Evolutionary conservation across 2,888 invertebrate species (phyloP).

Genomic region (Sylvicola fuscatus): DNA sequence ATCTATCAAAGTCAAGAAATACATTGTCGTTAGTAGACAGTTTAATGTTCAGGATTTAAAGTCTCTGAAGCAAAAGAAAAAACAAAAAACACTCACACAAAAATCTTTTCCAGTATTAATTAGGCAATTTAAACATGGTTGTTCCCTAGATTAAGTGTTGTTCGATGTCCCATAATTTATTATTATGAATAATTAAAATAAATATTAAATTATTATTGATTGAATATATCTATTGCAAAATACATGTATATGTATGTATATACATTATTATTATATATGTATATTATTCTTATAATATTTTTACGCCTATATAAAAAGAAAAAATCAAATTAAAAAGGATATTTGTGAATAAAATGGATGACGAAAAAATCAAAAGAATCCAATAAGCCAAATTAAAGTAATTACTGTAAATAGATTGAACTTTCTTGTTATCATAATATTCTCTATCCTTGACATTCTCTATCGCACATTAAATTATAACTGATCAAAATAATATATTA

Average conservation of each 20-base stretch:
- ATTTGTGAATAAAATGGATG: too few relatives aligned
- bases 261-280: not conserved
- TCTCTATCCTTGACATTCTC: too few relatives aligned
- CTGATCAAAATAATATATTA: too few relatives aligned
- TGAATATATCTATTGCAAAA: not conserved
- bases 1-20: too few relatives aligned
- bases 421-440: too few relatives aligned
- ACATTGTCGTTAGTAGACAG: too few relatives aligned
- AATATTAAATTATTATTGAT: slow-evolving; percentile 1
- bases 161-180: slow-evolving; percentile 6
- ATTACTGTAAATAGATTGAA: too few relatives aligned
- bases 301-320: not conserved
- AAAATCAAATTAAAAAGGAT: not conserved
- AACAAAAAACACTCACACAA: not conserved
- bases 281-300: not conserved
- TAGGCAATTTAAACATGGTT: slow-evolving; percentile 7
- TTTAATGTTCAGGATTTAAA: not conserved
- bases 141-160: slow-evolving; percentile 9
- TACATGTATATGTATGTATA: not conserved
- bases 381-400: too few relatives aligned
- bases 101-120: slow-evolving; percentile 6
- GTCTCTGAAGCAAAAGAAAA: not conserved
- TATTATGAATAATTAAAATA: slow-evolving; percentile 1
- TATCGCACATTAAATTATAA: too few relatives aligned
- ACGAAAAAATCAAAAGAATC: too few relatives aligned